phyloP scores from a whole-genome alignment of 2,113 vertebrate species.

The Stegostoma tigrinum region DNA sequence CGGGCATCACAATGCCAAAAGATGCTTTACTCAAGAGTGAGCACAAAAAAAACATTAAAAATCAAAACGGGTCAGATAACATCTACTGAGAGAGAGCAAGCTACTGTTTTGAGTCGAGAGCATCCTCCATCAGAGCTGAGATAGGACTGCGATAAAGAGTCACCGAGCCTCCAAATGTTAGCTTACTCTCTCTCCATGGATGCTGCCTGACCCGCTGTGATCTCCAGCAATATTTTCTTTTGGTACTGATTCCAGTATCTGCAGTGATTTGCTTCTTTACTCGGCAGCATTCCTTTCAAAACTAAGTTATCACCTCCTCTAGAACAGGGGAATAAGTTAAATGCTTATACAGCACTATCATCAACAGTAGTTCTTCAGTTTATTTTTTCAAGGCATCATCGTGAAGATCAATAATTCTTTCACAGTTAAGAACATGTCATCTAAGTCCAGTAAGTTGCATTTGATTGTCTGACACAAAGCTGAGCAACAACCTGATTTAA shows the following conservation, averaged over 20 bases:
- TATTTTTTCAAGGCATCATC: background rate
- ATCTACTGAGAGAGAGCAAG: too few species aligned
- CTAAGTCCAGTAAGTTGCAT: background rate
- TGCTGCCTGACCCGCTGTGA: too few species aligned
- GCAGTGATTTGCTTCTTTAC: too few species aligned
- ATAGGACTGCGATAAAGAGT: too few species aligned
- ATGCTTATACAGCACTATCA: background rate
- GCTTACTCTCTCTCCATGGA: too few species aligned
- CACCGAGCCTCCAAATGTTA: too few species aligned
- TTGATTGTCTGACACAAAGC: background rate
- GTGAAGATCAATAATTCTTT: background rate
- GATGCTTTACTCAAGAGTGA: background rate
- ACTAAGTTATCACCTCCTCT: background rate
- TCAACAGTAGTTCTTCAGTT: background rate
- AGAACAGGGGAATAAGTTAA: background rate
- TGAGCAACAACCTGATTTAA: background rate
- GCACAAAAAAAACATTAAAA: too few species aligned
- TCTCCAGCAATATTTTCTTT: too few species aligned
- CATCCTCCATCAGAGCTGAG: too few species aligned
- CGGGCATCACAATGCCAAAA: background rate
- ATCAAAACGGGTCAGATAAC: too few species aligned
- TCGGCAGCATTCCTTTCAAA: background rate
- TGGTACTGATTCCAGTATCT: too few species aligned
- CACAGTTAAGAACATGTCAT: background rate
- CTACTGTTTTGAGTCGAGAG: too few species aligned